Base-by-base conservation (phyloP, 2,888 invertebrate species). In the Eristalinus sepulchralis region DNA sequence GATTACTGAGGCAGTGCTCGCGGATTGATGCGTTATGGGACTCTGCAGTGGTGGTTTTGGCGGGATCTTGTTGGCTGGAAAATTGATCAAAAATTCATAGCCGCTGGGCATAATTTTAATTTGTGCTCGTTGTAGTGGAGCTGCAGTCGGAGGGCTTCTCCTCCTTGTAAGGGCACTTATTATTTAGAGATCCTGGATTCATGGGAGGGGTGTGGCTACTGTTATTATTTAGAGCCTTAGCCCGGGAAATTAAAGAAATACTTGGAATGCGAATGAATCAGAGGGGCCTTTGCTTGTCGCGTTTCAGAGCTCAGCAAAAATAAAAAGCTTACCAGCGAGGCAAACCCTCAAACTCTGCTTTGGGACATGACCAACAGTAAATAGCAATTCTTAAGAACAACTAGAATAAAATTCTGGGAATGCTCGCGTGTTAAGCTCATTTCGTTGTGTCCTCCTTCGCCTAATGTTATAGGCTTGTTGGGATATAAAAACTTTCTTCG, bases 61-160 rank as follows among this genome's bases (percentile, higher is more conserved):
- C 17, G 47, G 36, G 39, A 22, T 31, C 73, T 70, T 77, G 82
- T 86, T 82, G 85, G 82, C 66, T 75, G 85, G 73, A 82, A 86
- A 86, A 86, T 78, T 86, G 82, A 86, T 86, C 85, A 86, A 86
- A 86, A 86, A 82, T 86, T 64, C 85, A 78, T 85, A 86, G 85
- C 85, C 85, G 10, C 39, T 1, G 82, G 85, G 82, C 63, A 70
- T 78, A 70, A 86, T 82, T 82, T 86, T 82, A 86, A 86, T 86
- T 82, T 70, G 73, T 78, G 47, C 73, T 72, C 64, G 22, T 57
- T 57, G 57, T 39, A 27, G 60, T 72, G 67, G 5, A 27, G 63
- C 20, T 80, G 63, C n/a, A 59, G 57, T 64, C 34, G 17, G 67
- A 20, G 24, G 34, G 39, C 71, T 67, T 67, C 60, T 27, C 27